Evolutionary conservation across 2,113 vertebrate species (phyloP).

Genomic region (human): GRCh38 chr14:19411001-19411500

Average conservation of each 20-base stretch:
- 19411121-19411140: background rate
- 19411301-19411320: background rate
- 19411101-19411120: background rate
- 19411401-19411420: background rate
- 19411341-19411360: too few relatives aligned
- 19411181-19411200: background rate
- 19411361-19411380: background rate
- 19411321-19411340: background rate
- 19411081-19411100: too few relatives aligned
- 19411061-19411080: too few relatives aligned
- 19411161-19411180: background rate
- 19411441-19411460: background rate
- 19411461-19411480: background rate
- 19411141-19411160: background rate
- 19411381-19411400: background rate
- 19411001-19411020: too few relatives aligned
- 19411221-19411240: background rate
- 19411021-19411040: too few relatives aligned
- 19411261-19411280: background rate
- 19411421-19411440: background rate
- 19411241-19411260: background rate
- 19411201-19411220: background rate
- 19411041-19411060: accelerated
- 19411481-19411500: background rate
- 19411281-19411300: background rate